Evolutionary conservation across 2,888 invertebrate species (phyloP).

Genomic region (Microdon myrmicae): DNA sequence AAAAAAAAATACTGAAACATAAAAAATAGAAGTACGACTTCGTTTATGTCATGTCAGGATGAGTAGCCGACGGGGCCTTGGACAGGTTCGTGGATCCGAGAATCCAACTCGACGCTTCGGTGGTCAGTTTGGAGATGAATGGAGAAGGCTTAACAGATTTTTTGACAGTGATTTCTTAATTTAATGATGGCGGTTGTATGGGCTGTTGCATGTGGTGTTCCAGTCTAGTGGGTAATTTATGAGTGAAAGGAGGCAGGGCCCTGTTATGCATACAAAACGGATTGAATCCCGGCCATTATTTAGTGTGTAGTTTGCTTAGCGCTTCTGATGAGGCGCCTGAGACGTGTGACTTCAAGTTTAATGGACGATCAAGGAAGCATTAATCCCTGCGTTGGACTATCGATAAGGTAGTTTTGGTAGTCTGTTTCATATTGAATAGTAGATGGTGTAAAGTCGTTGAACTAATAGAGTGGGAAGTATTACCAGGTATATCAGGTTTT

Average conservation of each 20-base stretch:
- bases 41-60: constrained; percentile 22
- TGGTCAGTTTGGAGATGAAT: constrained; percentile 22
- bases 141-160: constrained; percentile 57
- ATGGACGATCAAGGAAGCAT: too few relatives aligned
- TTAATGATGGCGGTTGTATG: constrained; percentile 54
- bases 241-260: constrained; percentile 15
- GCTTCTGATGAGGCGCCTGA: too few relatives aligned
- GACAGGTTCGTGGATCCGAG: constrained; percentile 1
- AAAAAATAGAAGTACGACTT: constrained; percentile 27
- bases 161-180: constrained; percentile 61
- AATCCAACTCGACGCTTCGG: constrained; percentile 6
- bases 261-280: constrained; percentile 33
- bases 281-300: too few relatives aligned
- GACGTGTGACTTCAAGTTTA: too few relatives aligned
- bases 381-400: too few relatives aligned
- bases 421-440: too few relatives aligned
- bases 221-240: constrained; percentile 33
- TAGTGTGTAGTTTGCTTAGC: too few relatives aligned
- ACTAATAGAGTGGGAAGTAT: too few relatives aligned
- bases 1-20: too few relatives aligned
- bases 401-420: too few relatives aligned
- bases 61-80: constrained; percentile 30
- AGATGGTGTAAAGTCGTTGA: too few relatives aligned
- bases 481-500: too few relatives aligned
- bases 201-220: constrained; percentile 36